phyloP scores from a whole-genome alignment of 2,888 invertebrate species.

The Artemia sinica region DNA sequence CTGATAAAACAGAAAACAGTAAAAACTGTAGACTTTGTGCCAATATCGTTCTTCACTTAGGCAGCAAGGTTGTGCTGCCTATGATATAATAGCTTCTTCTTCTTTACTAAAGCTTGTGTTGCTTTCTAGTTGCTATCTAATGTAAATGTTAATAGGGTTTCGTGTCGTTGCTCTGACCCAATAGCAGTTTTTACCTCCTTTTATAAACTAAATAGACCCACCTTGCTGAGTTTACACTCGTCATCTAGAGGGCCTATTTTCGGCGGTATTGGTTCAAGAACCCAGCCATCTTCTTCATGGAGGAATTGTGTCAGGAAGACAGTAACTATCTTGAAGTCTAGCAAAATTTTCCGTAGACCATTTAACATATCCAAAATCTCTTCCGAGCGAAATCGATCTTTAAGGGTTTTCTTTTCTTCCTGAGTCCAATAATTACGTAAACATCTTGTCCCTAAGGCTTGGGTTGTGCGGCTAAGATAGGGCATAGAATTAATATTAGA shows the following conservation, averaged over 20 bases:
- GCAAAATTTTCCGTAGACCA: background rate
- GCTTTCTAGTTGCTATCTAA: too few species aligned
- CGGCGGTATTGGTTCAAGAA: slow-evolving; percentile 9
- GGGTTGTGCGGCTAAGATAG: background rate
- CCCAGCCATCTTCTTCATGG: slow-evolving; percentile 1
- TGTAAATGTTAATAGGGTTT: too few species aligned
- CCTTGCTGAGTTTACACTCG: too few species aligned
- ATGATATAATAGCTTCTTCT: too few species aligned
- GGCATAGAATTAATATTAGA: background rate
- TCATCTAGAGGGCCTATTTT: slow-evolving; percentile 5
- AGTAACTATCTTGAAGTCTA: slow-evolving; percentile 8
- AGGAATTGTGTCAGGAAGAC: background rate
- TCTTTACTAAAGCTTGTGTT: too few species aligned
- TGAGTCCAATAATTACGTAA: background rate
- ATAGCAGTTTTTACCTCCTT: background rate
- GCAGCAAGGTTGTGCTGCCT: too few species aligned
- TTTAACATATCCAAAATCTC: slow-evolving; percentile 9
- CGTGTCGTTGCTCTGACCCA: too few species aligned
- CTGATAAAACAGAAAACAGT: too few species aligned
- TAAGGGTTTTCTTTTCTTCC: background rate
- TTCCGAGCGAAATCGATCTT: slow-evolving; percentile 12
- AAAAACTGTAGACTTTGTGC: too few species aligned
- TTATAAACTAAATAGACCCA: too few species aligned
- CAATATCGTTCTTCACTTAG: too few species aligned
- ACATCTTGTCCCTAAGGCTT: background rate